Conservation (phyloP, 1,140 invertebrate genomes). For the Marisa cornuarietis region DNA sequence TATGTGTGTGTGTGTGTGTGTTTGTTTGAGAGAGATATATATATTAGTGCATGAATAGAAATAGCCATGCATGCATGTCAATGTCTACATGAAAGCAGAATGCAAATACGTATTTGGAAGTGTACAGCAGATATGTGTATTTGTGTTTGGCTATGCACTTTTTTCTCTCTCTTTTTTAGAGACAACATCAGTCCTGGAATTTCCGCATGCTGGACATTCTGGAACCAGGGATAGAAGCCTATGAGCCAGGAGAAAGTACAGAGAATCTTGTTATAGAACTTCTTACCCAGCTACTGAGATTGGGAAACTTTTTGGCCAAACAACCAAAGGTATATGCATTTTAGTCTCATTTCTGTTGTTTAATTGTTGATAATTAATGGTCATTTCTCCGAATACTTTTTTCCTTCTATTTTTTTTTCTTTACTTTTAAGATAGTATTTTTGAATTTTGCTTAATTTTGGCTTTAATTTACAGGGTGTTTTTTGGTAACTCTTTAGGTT, state of each 20-base stretch:
- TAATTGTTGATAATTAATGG: no score
- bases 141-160: neutral
- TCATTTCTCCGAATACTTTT: neutral
- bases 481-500: neutral
- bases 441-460: neutral
- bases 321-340: conserved; percentile 54
- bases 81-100: neutral
- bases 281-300: conserved; percentile 53
- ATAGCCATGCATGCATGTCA: neutral
- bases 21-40: neutral
- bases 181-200: conserved; percentile 53
- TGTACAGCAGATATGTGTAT: neutral
- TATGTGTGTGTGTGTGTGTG: neutral
- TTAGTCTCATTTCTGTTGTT: neutral
- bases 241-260: conserved; percentile 49
- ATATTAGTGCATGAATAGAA: neutral
- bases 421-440: neutral
- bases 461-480: neutral
- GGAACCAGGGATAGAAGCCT: conserved; percentile 53
- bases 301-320: conserved; percentile 53
- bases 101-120: no score
- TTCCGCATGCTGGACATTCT: conserved; percentile 57
- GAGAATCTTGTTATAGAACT: conserved; percentile 57
- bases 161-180: neutral
- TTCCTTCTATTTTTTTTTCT: neutral